These are phyloP conservation scores for Caenorhabditis inopinata DNA, from an alignment of 1,140 invertebrate species.

Conservation along the genomic window DNA sequence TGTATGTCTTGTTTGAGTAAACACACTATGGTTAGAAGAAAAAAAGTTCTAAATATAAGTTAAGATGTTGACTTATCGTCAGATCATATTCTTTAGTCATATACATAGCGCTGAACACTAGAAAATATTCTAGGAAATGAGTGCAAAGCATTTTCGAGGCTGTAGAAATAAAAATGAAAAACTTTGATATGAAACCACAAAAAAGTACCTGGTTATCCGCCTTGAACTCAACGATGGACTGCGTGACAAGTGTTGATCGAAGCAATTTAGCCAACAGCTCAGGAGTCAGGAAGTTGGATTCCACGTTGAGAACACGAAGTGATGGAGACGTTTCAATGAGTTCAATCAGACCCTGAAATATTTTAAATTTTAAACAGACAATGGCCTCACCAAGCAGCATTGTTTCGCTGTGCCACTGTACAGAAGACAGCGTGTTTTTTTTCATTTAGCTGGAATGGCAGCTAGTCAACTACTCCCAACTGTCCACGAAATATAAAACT, in stretches of 20 bases:
- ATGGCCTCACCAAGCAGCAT: too few species aligned
- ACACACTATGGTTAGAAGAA: background rate
- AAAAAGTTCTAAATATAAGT: background rate
- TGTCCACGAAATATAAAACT: too few species aligned
- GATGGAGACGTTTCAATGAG: constrained; percentile 55
- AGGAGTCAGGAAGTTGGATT: constrained; percentile 64
- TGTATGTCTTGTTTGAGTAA: background rate
- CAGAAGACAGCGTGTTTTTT: too few species aligned
- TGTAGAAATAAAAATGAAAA: background rate
- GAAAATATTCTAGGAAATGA: too few species aligned
- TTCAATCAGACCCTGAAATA: constrained; percentile 60
- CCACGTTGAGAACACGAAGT: constrained; percentile 61
- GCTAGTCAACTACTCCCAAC: too few species aligned
- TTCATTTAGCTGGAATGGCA: too few species aligned
- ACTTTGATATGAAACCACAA: background rate
- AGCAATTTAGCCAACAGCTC: constrained; percentile 63
- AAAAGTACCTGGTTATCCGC: constrained; percentile 63
- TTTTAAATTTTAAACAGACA: too few species aligned
- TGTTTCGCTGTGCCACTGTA: too few species aligned
- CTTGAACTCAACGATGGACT: constrained; percentile 64
- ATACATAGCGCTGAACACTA: too few species aligned
- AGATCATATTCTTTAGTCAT: too few species aligned
- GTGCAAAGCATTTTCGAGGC: background rate
- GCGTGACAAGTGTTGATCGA: constrained; percentile 60
- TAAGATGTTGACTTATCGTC: too few species aligned